Base-by-base conservation (phyloP, 2,797 vertebrate species). In the Aulostomus chinensis region DNA sequence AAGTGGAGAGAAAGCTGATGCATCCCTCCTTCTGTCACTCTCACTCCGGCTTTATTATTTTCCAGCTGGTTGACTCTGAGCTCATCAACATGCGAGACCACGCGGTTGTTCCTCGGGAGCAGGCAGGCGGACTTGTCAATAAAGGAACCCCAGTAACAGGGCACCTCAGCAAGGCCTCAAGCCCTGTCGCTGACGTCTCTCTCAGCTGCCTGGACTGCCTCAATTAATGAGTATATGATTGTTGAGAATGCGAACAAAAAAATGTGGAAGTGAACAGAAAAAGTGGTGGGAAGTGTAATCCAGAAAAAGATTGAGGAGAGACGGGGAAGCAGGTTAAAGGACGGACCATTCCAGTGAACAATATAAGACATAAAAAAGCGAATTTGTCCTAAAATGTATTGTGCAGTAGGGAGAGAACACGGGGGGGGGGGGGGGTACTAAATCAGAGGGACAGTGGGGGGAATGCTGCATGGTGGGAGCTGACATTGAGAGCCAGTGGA, bases 31-130 rank as follows among this genome's bases (percentile, higher is more conserved):
- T 24, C 46, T 2, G 2, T 57, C 80, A 51, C 51, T 61, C 59
- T 56, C 47, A 30, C 59, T 60, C 26, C 15, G 1, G 4, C 33
- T 22, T n/a, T n/a, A n/a, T n/a, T n/a, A n/a, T n/a, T n/a, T n/a
- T n/a, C n/a, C n/a, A n/a, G n/a, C n/a, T n/a, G n/a, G n/a, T n/a
- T n/a, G n/a, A n/a, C n/a, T n/a, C n/a, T n/a, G n/a, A n/a, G 2
- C 75, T 86, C 68, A 88, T 85, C 69, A 76, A 71, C 76, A 86
- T 85, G 76, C 80, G 57, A 75, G 58, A 36, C 72, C 64, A 58
- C 1, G 20, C 63, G 1, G 53, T 36, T 35, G 73, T 56, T 64
- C 55, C 75, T 58, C 53, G 11, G 70, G 63, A 67, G 58, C 38
- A 40, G 50, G 43, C 61, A 61, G 64, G 56, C 63, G 48, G 78